phyloP scores from a whole-genome alignment of 35 echinoderm and acorn worm species.

The Ophioderma brevispina region DNA sequence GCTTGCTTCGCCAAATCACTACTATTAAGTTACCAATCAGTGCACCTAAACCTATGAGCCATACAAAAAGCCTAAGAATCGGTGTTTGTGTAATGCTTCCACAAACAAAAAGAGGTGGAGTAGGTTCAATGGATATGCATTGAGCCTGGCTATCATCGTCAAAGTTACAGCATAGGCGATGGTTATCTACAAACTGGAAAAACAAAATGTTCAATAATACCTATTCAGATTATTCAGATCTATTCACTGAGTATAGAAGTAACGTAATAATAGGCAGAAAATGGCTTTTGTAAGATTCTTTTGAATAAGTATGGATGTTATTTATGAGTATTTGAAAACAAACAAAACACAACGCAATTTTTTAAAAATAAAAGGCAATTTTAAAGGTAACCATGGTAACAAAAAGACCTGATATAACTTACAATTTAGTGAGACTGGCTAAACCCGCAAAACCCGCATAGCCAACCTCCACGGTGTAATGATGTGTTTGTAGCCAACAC shows the following conservation, averaged over 20 bases:
- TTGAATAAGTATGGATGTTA: too few relatives aligned
- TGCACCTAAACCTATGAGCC: constrained; percentile 67
- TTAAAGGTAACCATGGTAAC: too few relatives aligned
- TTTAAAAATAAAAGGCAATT: too few relatives aligned
- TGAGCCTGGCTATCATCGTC: not conserved
- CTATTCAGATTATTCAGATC: too few relatives aligned
- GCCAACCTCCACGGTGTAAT: not conserved
- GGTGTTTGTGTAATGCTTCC: constrained; percentile 14
- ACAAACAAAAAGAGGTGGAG: constrained; percentile 27
- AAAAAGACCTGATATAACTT: too few relatives aligned
- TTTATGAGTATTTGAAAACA: too few relatives aligned
- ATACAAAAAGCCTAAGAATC: constrained; percentile 42
- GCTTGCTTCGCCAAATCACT: constrained; percentile 21
- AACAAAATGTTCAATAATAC: too few relatives aligned
- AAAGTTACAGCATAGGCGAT: constrained; percentile 38
- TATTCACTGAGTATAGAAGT: too few relatives aligned
- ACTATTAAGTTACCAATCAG: constrained; percentile 81
- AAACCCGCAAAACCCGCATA: not conserved
- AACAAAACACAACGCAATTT: too few relatives aligned
- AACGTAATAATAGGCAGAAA: too few relatives aligned
- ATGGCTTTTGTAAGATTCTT: too few relatives aligned
- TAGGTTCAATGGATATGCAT: not conserved
- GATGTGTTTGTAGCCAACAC: not conserved
- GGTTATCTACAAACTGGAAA: constrained; percentile 27
- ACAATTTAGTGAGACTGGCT: not conserved